Evolutionary conservation across 2,888 invertebrate genomes (phyloP).

Genomic region (Urechis unicinctus): DNA sequence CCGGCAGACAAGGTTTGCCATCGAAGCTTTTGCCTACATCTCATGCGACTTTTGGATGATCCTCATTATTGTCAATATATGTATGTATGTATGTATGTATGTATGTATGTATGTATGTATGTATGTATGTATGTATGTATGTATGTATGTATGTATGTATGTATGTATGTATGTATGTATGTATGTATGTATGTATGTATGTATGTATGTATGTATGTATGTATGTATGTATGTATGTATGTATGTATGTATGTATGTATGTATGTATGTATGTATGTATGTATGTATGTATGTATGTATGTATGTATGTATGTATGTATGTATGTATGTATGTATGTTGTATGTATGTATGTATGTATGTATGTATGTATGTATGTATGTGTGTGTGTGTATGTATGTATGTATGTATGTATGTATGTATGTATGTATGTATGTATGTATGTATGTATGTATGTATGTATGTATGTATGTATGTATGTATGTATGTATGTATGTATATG

Average conservation of each 20-base stretch:
- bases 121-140: slow-evolving; percentile 6
- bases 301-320: too few relatives aligned
- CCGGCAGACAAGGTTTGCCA: too few relatives aligned
- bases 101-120: slow-evolving; percentile 3
- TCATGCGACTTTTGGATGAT: too few relatives aligned
- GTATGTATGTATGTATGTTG: too few relatives aligned
- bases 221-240: not conserved
- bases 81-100: not conserved
- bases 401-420: slow-evolving; percentile 3
- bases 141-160: slow-evolving; percentile 7
- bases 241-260: too few relatives aligned
- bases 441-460: not conserved
- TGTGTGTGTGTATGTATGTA: not conserved
- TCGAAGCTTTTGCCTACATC: too few relatives aligned
- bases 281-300: too few relatives aligned
- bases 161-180: slow-evolving; percentile 8
- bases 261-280: too few relatives aligned
- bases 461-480: not conserved
- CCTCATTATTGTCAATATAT: too few relatives aligned
- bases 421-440: slow-evolving; percentile 2
- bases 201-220: slow-evolving; percentile 7
- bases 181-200: slow-evolving; percentile 6
- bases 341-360: too few relatives aligned
- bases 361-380: not conserved
- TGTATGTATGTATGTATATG: not conserved